phyloP scores from a whole-genome alignment of 2,113 vertebrate genomes.

The Gobio gobio region DNA sequence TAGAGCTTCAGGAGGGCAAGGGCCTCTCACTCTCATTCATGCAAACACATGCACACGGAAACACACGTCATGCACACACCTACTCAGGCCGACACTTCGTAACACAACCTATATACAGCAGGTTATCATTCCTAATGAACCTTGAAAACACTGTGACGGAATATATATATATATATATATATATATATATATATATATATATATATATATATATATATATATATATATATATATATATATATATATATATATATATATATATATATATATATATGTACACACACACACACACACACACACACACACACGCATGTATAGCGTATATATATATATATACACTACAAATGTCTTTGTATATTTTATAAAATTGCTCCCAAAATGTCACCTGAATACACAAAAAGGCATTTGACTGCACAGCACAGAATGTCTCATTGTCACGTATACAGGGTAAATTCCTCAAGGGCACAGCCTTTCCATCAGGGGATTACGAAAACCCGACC shows the following conservation, averaged over 20 bases:
- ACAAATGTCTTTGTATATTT: slow-evolving; percentile 72
- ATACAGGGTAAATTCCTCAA: slow-evolving; percentile 53
- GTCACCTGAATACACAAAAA: slow-evolving; percentile 73
- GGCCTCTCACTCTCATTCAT: slow-evolving; percentile 65
- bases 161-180: slow-evolving; percentile 27
- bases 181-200: background rate
- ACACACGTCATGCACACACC: slow-evolving; percentile 75
- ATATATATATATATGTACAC: slow-evolving; percentile 33
- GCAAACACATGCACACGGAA: slow-evolving; percentile 78
- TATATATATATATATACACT: slow-evolving; percentile 35
- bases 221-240: too few relatives aligned
- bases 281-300: too few relatives aligned
- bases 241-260: background rate
- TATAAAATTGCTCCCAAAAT: slow-evolving; percentile 80
- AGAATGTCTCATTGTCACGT: slow-evolving; percentile 68
- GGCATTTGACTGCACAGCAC: slow-evolving; percentile 66
- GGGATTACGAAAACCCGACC: background rate
- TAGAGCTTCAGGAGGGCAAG: slow-evolving; percentile 35
- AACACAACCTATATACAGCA: slow-evolving; percentile 55
- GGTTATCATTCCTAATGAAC: slow-evolving; percentile 74
- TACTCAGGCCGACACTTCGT: slow-evolving; percentile 37
- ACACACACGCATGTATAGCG: too few relatives aligned
- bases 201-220: background rate
- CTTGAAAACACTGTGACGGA: slow-evolving; percentile 83
- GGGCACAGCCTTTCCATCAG: slow-evolving; percentile 22